Evolutionary conservation across 2,888 invertebrate species (phyloP), one percentile per base, ranked within the genome.

Genomic region (Leptopilina syphax): DNA sequence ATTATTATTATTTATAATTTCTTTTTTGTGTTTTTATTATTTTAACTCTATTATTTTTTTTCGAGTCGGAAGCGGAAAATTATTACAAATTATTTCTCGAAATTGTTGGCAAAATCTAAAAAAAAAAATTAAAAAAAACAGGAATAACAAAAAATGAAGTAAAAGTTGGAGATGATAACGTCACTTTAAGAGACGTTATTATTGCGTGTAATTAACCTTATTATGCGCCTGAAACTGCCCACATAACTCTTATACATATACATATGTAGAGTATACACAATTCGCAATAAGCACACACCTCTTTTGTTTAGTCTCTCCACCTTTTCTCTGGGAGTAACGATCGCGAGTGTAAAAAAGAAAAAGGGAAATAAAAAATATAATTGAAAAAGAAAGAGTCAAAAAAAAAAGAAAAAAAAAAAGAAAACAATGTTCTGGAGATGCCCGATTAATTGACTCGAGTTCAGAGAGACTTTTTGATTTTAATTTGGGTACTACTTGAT

Each of bases 401-500:
- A 34, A 34, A 34, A 34, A 2, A 34, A 34, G 3, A 34, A 34
- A 2, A 34, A 50, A 10, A 50, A 12, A 50, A 50, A 12, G 10
- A 10, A 50, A 68, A 47, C 10, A n/a, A 54, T 73, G 57, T 73
- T 73, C 63, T 34, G 57, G n/a, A 1, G 10, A 34, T 34, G 34
- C 1, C n/a, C 73, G 57, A 73, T 73, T 73, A 73, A 73, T 73
- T 34, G 73, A 34, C 57, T 9, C 34, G 57, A 57, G 57, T 57
- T 63, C 63, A 24, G 10, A 50, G 24, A n/a, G 60, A 60, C n/a
- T 63, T 73, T 73, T 73, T 54, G 73, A 73, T 73, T 73, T 63
- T 73, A 73, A 73, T 73, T 54, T 27, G 54, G 44, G 73, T 54
- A 57, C 34, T n/a, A 73, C 73, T 73, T 54, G 73, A 54, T 73